Percentiles rank a stretch among this genome's conserved stretches.
These are phyloP conservation scores for Coranthus polyacanthus DNA, from an alignment of 2,797 vertebrate genomes.

Conservation along the genomic window DNA sequence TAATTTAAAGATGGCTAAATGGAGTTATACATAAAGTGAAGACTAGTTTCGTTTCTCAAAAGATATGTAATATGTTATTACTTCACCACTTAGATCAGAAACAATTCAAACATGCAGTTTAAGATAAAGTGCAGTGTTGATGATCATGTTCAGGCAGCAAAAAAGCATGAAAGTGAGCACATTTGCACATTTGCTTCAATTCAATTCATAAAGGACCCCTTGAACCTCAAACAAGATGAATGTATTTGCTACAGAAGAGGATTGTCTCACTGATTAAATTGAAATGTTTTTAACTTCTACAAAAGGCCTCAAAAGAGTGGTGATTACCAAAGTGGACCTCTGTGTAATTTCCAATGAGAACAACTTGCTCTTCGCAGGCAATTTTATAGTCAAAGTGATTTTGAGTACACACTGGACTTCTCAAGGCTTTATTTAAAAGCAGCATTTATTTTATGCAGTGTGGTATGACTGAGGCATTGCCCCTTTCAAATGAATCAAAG, in stretches of 20 bases:
- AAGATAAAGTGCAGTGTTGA: too few relatives aligned
- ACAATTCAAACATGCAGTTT: too few relatives aligned
- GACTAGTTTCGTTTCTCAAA: slow-evolving; percentile 3
- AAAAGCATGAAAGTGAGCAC: too few relatives aligned
- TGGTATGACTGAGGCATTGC: background rate
- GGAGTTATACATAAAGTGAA: slow-evolving; percentile 15
- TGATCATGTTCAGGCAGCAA: too few relatives aligned
- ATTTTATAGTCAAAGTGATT: slow-evolving; percentile 14
- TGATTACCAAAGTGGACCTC: slow-evolving; percentile 41
- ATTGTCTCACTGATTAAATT: slow-evolving; percentile 32
- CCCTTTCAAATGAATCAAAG: slow-evolving; percentile 7
- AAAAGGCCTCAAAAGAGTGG: slow-evolving; percentile 12
- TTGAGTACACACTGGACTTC: slow-evolving; percentile 10
- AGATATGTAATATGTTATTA: too few relatives aligned
- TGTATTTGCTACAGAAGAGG: slow-evolving; percentile 12
- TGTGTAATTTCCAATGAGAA: slow-evolving; percentile 27
- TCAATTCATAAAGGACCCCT: background rate
- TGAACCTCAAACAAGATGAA: slow-evolving; percentile 12
- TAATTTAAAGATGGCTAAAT: too few relatives aligned
- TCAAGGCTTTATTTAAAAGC: slow-evolving; percentile 2
- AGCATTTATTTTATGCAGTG: background rate
- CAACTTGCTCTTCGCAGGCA: slow-evolving; percentile 10
- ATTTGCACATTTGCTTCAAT: slow-evolving; percentile 18
- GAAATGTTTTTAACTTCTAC: slow-evolving; percentile 29
- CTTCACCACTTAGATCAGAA: too few relatives aligned